Evolutionary conservation across 2,888 invertebrate species (phyloP).

Genomic region (Zaprionus obscuricornis): DNA sequence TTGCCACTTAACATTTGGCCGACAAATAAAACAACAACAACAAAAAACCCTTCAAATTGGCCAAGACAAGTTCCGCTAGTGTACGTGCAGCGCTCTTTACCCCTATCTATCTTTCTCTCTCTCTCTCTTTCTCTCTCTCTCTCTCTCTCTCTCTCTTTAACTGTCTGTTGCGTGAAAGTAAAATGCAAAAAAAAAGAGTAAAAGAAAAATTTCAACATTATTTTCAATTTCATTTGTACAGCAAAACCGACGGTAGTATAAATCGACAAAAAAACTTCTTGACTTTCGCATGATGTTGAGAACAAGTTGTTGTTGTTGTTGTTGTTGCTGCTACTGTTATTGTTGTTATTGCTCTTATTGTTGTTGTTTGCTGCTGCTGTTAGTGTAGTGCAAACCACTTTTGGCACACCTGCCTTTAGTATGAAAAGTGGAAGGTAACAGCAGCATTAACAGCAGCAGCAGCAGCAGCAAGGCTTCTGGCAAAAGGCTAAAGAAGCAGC

Average conservation of each 20-base stretch:
- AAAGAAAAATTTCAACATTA: conserved; percentile 38
- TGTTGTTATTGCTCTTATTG: conserved; percentile 19
- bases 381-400: conserved; percentile 47
- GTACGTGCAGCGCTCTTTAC: neutral
- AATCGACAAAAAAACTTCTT: conserved; percentile 43
- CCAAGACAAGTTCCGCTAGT: conserved; percentile 36
- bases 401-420: conserved; percentile 48
- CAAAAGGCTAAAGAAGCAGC: no score
- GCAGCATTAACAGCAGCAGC: no score
- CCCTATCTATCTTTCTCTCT: neutral
- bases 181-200: conserved; percentile 40
- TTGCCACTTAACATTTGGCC: conserved; percentile 59
- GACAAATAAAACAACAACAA: neutral
- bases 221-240: conserved; percentile 65
- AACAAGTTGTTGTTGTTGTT: conserved; percentile 55
- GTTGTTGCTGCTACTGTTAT: conserved; percentile 3
- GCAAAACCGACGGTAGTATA: conserved; percentile 24
- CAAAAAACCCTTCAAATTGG: conserved; percentile 50
- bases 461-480: no score
- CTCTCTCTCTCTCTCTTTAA: neutral
- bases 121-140: neutral
- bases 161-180: conserved; percentile 64
- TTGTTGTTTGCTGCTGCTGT: neutral
- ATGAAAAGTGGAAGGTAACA: conserved; percentile 14
- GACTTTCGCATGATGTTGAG: conserved; percentile 68